Percentiles rank a stretch among this genome's conserved stretches.
Evolutionary conservation across 2,113 vertebrate genomes (phyloP).

Genomic region (Elgaria multicarinata): DNA sequence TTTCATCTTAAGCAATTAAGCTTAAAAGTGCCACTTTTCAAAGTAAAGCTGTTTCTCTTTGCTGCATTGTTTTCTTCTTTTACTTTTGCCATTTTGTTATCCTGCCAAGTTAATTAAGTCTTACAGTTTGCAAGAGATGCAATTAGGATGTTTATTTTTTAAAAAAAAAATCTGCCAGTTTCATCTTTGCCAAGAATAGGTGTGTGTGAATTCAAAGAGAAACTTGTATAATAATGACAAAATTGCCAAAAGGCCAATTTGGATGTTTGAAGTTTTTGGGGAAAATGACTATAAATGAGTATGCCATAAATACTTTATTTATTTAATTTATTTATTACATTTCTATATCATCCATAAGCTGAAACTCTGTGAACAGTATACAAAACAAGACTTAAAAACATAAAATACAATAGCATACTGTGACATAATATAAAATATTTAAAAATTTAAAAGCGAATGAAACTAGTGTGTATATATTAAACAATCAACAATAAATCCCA

Average conservation of each 20-base stretch:
- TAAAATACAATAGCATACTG: no score
- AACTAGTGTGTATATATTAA: no score
- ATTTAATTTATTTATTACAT: no score
- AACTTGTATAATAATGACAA: neutral
- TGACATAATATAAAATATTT: no score
- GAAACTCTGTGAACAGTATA: no score
- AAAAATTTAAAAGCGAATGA: no score
- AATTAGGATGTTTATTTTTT: neutral
- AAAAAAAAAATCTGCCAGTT: neutral
- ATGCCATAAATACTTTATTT: neutral
- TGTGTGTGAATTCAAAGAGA: neutral
- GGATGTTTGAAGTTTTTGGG: neutral
- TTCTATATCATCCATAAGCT: no score
- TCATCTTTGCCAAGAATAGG: slow-evolving; percentile 17
- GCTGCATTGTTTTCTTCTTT: neutral
- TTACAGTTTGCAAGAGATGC: slow-evolving; percentile 8
- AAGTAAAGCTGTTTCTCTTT: neutral
- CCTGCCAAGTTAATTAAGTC: slow-evolving; percentile 18
- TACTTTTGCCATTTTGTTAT: neutral
- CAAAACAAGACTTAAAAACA: no score
- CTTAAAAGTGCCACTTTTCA: neutral
- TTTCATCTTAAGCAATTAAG: neutral
- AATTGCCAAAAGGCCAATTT: neutral
- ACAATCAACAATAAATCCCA: no score
- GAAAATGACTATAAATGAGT: neutral